Base-by-base conservation (phyloP, 2,113 vertebrate species). In the Glaucidium brasilianum region DNA sequence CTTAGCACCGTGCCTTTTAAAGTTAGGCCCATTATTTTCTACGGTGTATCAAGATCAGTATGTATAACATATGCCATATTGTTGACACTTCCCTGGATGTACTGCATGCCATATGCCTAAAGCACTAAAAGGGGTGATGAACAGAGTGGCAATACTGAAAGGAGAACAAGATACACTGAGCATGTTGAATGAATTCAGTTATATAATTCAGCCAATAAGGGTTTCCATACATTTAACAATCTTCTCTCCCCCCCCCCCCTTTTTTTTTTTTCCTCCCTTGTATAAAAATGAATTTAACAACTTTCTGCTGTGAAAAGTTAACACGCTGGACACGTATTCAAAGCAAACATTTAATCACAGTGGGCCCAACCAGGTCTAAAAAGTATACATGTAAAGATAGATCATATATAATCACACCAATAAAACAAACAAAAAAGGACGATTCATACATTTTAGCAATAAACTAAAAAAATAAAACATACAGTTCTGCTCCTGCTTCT, bases 51-150 rank as follows among this genome's bases (percentile, higher is more conserved):
- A 94, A 97, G 94, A 96, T 97, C 95, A 97, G 96, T 96, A 96
- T 95, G 94, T 96, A 97, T 96, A 96, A 96, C 96, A 97, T 97
- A 97, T 95, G 96, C 95, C 94, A 96, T 91, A 96, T 97, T 97
- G 96, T 97, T 97, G 96, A 97, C 96, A 97, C 95, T 96, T 97
- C 94, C 94, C 96, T 97, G 96, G 96, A 96, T 94, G 96, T 96
- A 97, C 94, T 97, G 92, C 94, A 96, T 94, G 78, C 95, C 97
- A 97, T 97, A 97, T 97, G 94, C 94, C 95, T 96, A 93, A 83
- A 97, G 87, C 90, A 97, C 95, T 94, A 97, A 97, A 96, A 97
- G 96, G 94, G 96, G 94, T 96, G 94, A 97, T 84, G 96, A 97
- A 95, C 95, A 96, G 91, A 97, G 95, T 95, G 95, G 96, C 95